Base-by-base conservation (phyloP, 2,888 invertebrate species). In the Cyaniris semiargus region DNA sequence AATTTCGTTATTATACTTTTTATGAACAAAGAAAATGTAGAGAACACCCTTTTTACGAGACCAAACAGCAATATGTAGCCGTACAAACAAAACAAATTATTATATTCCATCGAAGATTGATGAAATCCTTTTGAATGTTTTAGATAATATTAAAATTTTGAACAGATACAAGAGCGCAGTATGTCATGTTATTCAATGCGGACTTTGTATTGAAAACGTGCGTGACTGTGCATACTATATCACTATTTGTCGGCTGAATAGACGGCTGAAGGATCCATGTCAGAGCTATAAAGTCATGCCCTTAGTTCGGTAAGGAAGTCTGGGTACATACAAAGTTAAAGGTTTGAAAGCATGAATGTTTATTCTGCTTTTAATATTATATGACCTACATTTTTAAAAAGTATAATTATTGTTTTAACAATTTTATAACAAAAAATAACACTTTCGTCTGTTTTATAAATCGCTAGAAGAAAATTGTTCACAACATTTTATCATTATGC, bases 201-300 rank as follows among this genome's bases (percentile, higher is more conserved):
- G 27, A 66, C 66, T 27, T 66, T 66, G 60, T 78, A 60, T 60
- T 75, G 34, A 76, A 76, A 48, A 71, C 75, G 58, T 60, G 76
- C 78, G 78, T 78, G 78, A 76, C 78, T 66, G 70, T 56, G 78
- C 78, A 78, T 78, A 44, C 58, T 75, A 75, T 76, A 48, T 77
- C 70, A 58, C 75, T 60, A 76, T 75, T 77, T 71, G 75, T 75
- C 76, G 6, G 15, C 23, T 53, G 48, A 74, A 53, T 48, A 48
- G 48, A 53, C 74, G 27, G 27, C 18, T 27, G 44, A 74, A 66
- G 27, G 23, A 74, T 27, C 48, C 23, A 27, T 18, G 48, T 27
- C 15, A 31, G 44, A 44, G 21, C 38, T 72, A 38, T 44, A 72
- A 72, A 72, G 72, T 66, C 27, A 27, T 66, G 66, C 60, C 10